Evolutionary conservation across 2,888 invertebrate species (phyloP), one percentile per base, ranked within the genome.

Genomic region (Caenorhabditis parvicauda): DNA sequence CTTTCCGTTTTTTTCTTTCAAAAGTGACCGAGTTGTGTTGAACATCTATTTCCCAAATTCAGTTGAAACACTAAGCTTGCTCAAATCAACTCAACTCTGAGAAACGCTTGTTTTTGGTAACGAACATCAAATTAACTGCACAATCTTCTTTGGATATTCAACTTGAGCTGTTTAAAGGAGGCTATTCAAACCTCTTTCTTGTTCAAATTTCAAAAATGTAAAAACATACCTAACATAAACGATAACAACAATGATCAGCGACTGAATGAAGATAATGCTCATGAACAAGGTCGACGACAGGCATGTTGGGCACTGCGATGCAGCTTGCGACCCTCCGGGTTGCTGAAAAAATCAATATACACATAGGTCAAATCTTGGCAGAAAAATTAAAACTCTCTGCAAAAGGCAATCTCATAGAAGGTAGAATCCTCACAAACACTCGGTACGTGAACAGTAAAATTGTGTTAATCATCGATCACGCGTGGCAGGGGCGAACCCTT

Each of bases 271-370:
- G 41, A 77, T 68, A 32, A 75, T 59, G 1, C 61, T 24, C 25
- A 80, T 35, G 67, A 79, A 75, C 29, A 79, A 29, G 0, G 75
- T 67, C 17, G 74, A 59, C 2, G 69, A 64, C 3, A 70, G 51
- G 47, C 77, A 79, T 4, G 63, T 58, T 19, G 64, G 54, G 27
- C 67, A 70, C 38, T 28, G 59, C 12, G 44, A 44, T 35, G 51
- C 45, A 19, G 39, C 32, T 14, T 37, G 48, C 21, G 45, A 19
- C 37, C 52, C 53, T 22, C 56, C 59, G 32, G 32, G 42, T 21
- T 42, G 45, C 59, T 59, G 41, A 12, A 59, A 54, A 22, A 19
- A 47, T 39, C 21, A 28, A 44, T 35, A 5, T 44, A 9, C 6
- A 46, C 17, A 21, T 32, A 5, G 19, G 27, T 45, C 7, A 45